These are phyloP conservation scores for Sarcophaga peregrina DNA, from an alignment of 1,140 invertebrate species.

Conservation along the genomic window DNA sequence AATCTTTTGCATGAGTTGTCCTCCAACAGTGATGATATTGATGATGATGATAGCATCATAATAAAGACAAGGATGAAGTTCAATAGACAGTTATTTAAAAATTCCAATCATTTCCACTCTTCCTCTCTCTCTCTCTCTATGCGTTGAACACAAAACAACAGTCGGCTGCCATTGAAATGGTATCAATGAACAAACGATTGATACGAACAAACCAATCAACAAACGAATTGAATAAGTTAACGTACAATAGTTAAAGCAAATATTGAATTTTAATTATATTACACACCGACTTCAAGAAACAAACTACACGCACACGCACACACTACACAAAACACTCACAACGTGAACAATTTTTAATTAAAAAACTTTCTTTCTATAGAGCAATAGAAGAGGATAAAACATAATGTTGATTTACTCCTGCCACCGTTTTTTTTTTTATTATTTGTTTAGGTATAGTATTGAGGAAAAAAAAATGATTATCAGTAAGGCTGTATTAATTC, in stretches of 20 bases:
- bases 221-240: not conserved
- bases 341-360: not conserved
- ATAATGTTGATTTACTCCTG: not conserved
- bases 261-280: conserved; percentile 12
- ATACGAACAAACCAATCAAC: not conserved
- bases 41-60: not conserved
- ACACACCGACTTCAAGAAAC: not conserved
- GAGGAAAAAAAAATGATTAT: too few relatives aligned
- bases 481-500: too few relatives aligned
- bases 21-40: not conserved
- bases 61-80: not conserved
- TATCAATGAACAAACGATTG: too few relatives aligned
- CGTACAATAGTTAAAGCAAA: conserved; percentile 1
- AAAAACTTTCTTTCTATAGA: not conserved
- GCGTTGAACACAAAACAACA: too few relatives aligned
- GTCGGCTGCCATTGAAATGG: not conserved
- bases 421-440: too few relatives aligned
- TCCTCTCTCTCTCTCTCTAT: too few relatives aligned
- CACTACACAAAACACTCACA: too few relatives aligned
- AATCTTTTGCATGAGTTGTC: too few relatives aligned
- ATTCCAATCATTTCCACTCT: not conserved
- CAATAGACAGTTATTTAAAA: conserved; percentile 8
- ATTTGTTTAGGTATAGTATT: too few relatives aligned
- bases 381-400: not conserved
- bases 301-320: not conserved